phyloP scores from a whole-genome alignment of 2,113 vertebrate genomes.

The Centrocercus urophasianus region DNA sequence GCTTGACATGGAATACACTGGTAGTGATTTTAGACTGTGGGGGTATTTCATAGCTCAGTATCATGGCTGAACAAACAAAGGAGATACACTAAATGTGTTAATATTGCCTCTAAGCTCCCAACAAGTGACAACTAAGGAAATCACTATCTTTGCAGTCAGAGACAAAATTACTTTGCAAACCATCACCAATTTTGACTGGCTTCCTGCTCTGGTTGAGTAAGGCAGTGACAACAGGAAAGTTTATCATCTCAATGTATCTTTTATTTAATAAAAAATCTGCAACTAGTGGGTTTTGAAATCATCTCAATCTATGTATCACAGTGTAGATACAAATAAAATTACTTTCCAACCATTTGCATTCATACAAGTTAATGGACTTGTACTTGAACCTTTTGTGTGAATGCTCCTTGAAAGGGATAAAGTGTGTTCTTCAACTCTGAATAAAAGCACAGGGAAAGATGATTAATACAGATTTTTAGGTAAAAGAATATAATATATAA shows the following conservation, averaged over 20 bases:
- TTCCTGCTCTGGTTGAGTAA: not conserved
- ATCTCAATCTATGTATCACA: not conserved
- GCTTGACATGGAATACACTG: not conserved
- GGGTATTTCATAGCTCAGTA: not conserved
- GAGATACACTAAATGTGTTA: not conserved
- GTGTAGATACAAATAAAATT: conserved; percentile 14
- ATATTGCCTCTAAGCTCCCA: not conserved
- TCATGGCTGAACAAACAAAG: not conserved
- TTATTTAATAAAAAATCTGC: not conserved
- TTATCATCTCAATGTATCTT: not conserved
- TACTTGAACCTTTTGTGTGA: not conserved
- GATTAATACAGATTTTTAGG: conserved; percentile 10
- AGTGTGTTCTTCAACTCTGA: not conserved
- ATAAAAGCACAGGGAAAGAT: not conserved
- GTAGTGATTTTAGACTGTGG: not conserved
- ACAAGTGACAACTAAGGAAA: not conserved
- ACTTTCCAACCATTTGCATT: not conserved
- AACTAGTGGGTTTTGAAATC: not conserved
- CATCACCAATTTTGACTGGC: not conserved
- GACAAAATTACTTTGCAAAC: conserved; percentile 15
- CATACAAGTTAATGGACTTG: not conserved
- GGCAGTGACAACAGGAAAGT: not conserved
- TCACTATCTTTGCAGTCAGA: not conserved
- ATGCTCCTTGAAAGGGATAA: not conserved
- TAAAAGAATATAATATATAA: not conserved